These are phyloP conservation scores for Mizuhopecten yessoensis DNA, from an alignment of 1,140 invertebrate species.

Conservation along the genomic window DNA sequence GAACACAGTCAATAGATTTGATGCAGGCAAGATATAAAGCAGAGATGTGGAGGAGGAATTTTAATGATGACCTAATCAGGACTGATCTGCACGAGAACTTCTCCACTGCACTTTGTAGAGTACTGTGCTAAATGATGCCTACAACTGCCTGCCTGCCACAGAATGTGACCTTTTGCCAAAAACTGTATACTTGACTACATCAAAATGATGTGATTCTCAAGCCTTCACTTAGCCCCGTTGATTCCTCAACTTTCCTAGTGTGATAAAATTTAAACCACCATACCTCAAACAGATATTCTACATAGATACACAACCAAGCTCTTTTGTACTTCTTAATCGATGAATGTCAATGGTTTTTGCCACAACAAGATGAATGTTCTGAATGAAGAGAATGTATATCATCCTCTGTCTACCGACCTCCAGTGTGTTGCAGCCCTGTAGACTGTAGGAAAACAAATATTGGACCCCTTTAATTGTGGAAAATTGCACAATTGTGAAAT, in stretches of 20 bases:
- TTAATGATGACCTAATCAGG: background rate
- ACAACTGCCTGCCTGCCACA: background rate
- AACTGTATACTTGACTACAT: background rate
- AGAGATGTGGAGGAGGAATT: background rate
- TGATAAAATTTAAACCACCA: too few relatives aligned
- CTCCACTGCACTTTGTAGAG: slow-evolving; percentile 12
- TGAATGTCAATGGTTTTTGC: background rate
- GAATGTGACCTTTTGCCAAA: slow-evolving; percentile 32
- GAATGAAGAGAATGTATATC: too few relatives aligned
- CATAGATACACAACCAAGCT: background rate
- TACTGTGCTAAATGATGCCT: slow-evolving; percentile 22
- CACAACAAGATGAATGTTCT: background rate
- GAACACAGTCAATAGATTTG: slow-evolving; percentile 16
- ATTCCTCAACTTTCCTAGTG: too few relatives aligned
- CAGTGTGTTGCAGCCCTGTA: background rate
- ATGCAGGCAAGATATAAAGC: slow-evolving; percentile 34
- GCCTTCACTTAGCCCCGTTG: background rate
- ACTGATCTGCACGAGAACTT: slow-evolving; percentile 21
- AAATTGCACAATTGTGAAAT: background rate
- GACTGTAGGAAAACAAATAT: slow-evolving; percentile 7
- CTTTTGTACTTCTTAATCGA: background rate
- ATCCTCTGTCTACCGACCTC: background rate
- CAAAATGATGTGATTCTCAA: slow-evolving; percentile 15
- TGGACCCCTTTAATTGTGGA: slow-evolving; percentile 25
- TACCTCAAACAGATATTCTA: background rate